A percentile compares a stretch with the other conserved stretches of the same genome.
Evolutionary conservation across 2,113 vertebrate genomes (phyloP).

Genomic region (Nannospalax galili): DNA sequence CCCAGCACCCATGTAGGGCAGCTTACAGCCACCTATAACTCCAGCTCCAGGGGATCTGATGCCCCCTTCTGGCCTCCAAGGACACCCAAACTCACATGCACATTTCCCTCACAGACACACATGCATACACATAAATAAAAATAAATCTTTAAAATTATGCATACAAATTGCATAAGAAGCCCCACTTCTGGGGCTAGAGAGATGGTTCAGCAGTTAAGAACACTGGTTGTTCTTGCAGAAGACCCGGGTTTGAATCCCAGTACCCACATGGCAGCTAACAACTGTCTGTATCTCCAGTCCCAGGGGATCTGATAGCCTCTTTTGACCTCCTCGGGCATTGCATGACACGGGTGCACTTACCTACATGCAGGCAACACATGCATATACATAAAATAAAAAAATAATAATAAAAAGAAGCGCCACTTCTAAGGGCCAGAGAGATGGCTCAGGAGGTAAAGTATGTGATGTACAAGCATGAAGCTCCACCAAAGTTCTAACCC

Average conservation of each 20-base stretch:
- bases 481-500: neutral
- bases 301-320: too few relatives aligned
- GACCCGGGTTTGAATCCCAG: too few relatives aligned
- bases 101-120: too few relatives aligned
- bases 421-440: neutral
- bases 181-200: neutral
- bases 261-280: too few relatives aligned
- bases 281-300: too few relatives aligned
- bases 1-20: neutral
- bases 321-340: too few relatives aligned
- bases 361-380: too few relatives aligned
- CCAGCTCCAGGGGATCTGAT: neutral
- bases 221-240: too few relatives aligned
- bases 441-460: neutral
- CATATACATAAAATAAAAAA: neutral
- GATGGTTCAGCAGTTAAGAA: neutral
- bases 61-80: neutral
- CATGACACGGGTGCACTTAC: too few relatives aligned
- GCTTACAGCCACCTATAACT: neutral
- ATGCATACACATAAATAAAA: neutral
- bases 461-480: neutral
- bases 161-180: neutral
- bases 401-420: neutral
- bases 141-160: neutral
- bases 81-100: neutral